phyloP scores from a whole-genome alignment of 1,140 invertebrate species.

The Trigoniulus corallinus region DNA sequence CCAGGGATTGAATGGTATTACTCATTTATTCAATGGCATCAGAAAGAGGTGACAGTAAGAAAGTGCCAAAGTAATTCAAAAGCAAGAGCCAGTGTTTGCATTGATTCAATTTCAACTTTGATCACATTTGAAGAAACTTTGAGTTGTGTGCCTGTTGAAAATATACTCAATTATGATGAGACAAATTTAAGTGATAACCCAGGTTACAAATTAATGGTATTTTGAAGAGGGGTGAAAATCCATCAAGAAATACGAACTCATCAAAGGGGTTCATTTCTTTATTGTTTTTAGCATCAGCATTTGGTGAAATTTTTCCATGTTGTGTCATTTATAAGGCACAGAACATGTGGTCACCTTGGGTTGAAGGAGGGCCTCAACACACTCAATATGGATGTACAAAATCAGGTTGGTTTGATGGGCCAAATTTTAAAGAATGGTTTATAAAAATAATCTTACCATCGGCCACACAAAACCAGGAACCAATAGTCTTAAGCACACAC shows the following conservation, averaged over 20 bases:
- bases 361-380: constrained; percentile 16
- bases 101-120: constrained; percentile 17
- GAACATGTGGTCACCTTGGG: constrained; percentile 19
- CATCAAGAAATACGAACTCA: constrained; percentile 20
- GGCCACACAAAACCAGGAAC: constrained; percentile 14
- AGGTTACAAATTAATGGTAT: constrained; percentile 20
- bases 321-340: constrained; percentile 24
- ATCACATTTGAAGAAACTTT: constrained; percentile 17
- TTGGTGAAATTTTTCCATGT: constrained; percentile 17
- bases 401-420: constrained; percentile 23
- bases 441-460: constrained; percentile 13
- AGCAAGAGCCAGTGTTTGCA: neutral
- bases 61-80: constrained; percentile 6
- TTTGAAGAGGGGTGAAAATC: constrained; percentile 20
- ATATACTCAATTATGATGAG: constrained; percentile 28
- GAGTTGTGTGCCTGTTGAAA: constrained; percentile 18
- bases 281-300: neutral
- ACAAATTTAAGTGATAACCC: constrained; percentile 28
- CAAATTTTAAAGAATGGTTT: constrained; percentile 22
- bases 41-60: constrained; percentile 11
- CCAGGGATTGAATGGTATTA: constrained; percentile 6
- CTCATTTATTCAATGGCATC: constrained; percentile 7
- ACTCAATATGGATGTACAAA: constrained; percentile 19
- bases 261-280: constrained; percentile 17
- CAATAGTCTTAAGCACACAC: constrained; percentile 25